phyloP scores from a whole-genome alignment of 2,888 invertebrate species.

The Acrocyrtus sp. region DNA sequence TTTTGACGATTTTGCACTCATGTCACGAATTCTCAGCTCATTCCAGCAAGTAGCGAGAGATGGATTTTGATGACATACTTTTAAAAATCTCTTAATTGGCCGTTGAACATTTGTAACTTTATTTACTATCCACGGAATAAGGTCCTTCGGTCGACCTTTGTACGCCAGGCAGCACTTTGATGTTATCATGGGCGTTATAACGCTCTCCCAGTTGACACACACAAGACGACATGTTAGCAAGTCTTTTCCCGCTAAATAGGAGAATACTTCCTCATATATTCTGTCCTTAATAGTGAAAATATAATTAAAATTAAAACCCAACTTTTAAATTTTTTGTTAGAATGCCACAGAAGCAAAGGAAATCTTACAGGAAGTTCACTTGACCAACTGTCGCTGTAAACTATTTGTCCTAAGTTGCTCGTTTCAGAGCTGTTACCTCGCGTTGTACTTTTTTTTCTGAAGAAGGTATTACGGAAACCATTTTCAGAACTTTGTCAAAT shows the following conservation, averaged over 20 bases:
- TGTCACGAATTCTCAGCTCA: slow-evolving; percentile 23
- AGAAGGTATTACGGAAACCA: too few relatives aligned
- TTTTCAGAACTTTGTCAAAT: too few relatives aligned
- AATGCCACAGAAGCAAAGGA: too few relatives aligned
- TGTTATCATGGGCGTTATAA: slow-evolving; percentile 20
- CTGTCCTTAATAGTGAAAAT: slow-evolving; percentile 48
- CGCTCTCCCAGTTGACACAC: slow-evolving; percentile 40
- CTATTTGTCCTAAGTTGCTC: too few relatives aligned
- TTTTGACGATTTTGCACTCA: slow-evolving; percentile 23
- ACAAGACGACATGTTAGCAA: slow-evolving; percentile 44
- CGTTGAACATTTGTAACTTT: slow-evolving; percentile 5
- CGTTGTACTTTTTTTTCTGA: too few relatives aligned
- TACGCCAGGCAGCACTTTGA: slow-evolving; percentile 28
- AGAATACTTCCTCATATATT: slow-evolving; percentile 52
- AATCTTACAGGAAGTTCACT: too few relatives aligned
- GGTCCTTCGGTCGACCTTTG: slow-evolving; percentile 24
- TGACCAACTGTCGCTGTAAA: too few relatives aligned
- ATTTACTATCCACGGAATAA: slow-evolving; percentile 20
- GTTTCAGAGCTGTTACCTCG: too few relatives aligned
- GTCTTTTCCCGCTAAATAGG: slow-evolving; percentile 26
- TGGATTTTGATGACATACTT: slow-evolving; percentile 24
- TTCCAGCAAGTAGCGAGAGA: slow-evolving; percentile 14
- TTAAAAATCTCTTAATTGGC: slow-evolving; percentile 23
- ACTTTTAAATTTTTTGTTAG: too few relatives aligned
- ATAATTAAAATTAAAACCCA: too few relatives aligned